Evolutionary conservation across 2,888 invertebrate species (phyloP), one percentile per base, ranked within the genome.

Genomic region (Lepeophtheirus nordmannii): DNA sequence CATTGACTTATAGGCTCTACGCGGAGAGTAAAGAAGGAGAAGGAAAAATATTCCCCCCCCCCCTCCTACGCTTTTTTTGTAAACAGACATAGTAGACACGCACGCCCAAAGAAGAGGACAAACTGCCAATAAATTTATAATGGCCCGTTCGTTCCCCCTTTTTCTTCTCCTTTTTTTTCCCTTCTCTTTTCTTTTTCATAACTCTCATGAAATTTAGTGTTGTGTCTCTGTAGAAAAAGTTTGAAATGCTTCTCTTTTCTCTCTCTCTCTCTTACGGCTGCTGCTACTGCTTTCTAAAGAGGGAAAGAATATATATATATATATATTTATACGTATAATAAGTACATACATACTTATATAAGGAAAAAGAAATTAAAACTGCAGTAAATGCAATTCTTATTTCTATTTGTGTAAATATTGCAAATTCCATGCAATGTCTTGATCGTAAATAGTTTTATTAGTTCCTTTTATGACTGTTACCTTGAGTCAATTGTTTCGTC

Each of bases 121-220:
- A 46, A 46, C 53, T 46, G 53, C 53, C 53, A 46, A 46, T 46
- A 46, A 46, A 46, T 46, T 46, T 46, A 46, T 46, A 46, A 46
- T 46, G 17, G 53, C 53, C 53, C 53, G 53, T 46, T 46, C 17
- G n/a, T 46, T 17, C 17, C 53, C 53, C 53, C 53, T n/a, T n/a
- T n/a, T n/a, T n/a, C n/a, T n/a, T n/a, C n/a, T n/a, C 53, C 53
- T 17, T 30, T 30, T 30, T 30, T 7, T 30, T 30, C 30, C 30
- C 30, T 30, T 30, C 30, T 30, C 30, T 30, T 30, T 30, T 30
- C 53, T 17, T 17, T 8, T 46, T 46, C 53, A 46, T 46, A 46
- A 46, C 53, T 46, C 53, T 46, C 53, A 46, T 46, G 53, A 46
- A 46, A 46, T 46, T 30, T 30, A 30, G 30, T 30, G 30, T 30